Base-by-base conservation (phyloP, 1,140 invertebrate genomes). In the Saccostrea glomerata region DNA sequence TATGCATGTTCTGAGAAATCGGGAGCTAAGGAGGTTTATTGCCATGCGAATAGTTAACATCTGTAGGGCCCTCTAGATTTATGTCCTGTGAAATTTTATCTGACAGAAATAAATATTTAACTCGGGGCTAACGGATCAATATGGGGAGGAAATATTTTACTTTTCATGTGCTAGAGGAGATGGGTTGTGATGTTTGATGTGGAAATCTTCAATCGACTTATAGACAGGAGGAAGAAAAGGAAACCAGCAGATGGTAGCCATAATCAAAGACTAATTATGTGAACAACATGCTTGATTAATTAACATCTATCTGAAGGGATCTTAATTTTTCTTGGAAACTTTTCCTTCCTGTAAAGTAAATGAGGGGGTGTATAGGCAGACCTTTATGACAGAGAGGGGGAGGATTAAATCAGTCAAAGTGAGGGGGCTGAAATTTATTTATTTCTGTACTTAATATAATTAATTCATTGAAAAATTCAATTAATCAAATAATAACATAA, bases 51-150 rank as follows among this genome's bases (percentile, higher is more conserved):
- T n/a, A 6, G 58, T 63, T 20, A 63, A 63, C 58, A 63, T 77
- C 23, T 77, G 30, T 13, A 15, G 0, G 4, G 25, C 25, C 23
- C 25, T 30, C 12, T 12, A 40, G 70, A 77, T 36, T 77, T 25
- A 36, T 25, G 30, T 30, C 70, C 30, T 77, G 7, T 30, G 70
- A 30, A 77, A 77, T 77, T 13, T 13, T 15, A 77, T 77, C 23
- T 36, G 25, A 77, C 25, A 36, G 70, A 30, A 30, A 77, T 77
- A 30, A 77, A 77, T 77, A 77, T 77, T 77, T 77, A 77, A 77
- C 25, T 77, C 9, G 13, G 12, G 70, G 70, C 23, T 25, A 36
- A 11, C 30, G 0, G 70, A 77, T 77, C 70, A 77, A 77, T 77
- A 77, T 2, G 9, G 12, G 25, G 11, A 36, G 70, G 30, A 77